Evolutionary conservation across 2,888 invertebrate genomes (phyloP), one percentile per base, ranked within the genome.

Genomic region (Limulus polyphemus): DNA sequence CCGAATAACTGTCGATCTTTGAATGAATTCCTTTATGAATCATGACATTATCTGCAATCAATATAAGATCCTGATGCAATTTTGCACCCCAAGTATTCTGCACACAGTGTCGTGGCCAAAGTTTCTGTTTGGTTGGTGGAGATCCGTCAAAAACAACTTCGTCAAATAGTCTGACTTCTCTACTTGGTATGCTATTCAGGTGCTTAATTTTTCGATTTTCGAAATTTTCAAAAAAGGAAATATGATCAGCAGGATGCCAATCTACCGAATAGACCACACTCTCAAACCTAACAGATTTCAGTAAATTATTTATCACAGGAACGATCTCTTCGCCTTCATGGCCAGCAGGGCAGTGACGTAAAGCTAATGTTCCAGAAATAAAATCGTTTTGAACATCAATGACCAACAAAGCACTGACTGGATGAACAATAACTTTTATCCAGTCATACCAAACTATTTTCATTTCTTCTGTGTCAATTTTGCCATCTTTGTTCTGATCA

Each of bases 351-450:
- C 93, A 93, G 73, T 91, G 86, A 78, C 88, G 89, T 74, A 97
- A 88, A 76, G 93, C 88, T 71, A 98, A 82, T 10, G 92, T 89
- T 52, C 97, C 97, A 61, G 87, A 84, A 74, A 98, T 93, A 79
- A 98, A 98, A 79, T 98, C 97, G 77, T 98, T 97, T 80, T 98
- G 97, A 47, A 97, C 94, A 77, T 98, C 97, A 67, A 98, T 90
- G 65, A 97, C 84, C 67, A 98, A 80, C 75, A 98, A 86, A 32
- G 88, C 94, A 75, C 85, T 87, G 69, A 88, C 84, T 16, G 91
- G 91, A 60, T 88, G 83, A 64, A 89, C 86, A 75, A 89, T 87
- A 87, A 88, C 65, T 13, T 60, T 56, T 67, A 91, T 89, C 90
- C 90, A 91, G 72, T 86, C 85, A 77, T 88, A 87, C 90, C 90